Conservation (phyloP, 2,113 vertebrate genomes). For the Uria aalge region DNA sequence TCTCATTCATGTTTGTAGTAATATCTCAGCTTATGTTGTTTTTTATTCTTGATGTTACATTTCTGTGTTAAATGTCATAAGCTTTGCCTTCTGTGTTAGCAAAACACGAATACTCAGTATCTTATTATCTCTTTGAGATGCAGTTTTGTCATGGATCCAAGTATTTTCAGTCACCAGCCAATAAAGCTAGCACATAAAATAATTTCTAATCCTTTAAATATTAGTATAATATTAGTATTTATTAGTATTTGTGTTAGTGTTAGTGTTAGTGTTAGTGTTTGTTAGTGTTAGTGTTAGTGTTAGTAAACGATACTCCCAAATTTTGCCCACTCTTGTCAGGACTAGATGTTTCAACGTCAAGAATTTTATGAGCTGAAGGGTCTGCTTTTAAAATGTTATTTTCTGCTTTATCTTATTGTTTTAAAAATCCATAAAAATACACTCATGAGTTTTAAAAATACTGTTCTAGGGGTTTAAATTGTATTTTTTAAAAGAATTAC, state of each 20-base stretch:
- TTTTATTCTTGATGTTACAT: neutral
- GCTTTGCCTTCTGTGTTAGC: neutral
- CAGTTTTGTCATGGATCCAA: neutral
- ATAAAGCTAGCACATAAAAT: neutral
- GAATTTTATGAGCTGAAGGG: neutral
- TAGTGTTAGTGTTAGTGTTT: no score
- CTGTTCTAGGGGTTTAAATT: neutral
- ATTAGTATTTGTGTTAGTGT: no score
- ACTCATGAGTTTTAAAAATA: neutral
- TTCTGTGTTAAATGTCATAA: neutral
- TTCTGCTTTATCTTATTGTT: neutral
- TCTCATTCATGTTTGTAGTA: neutral
- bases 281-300: no score
- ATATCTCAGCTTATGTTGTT: neutral
- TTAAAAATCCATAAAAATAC: neutral
- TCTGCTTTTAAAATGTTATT: neutral
- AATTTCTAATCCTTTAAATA: neutral
- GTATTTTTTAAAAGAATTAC: neutral
- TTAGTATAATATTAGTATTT: no score
- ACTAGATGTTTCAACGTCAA: neutral
- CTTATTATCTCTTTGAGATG: neutral
- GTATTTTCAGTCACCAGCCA: neutral
- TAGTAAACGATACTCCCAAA: neutral
- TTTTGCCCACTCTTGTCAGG: neutral
- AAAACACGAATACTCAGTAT: neutral